Percentiles rank a stretch among this genome's conserved stretches.
Evolutionary conservation across 2,113 vertebrate genomes (phyloP).

Genomic region (Turdus rufiventris): DNA sequence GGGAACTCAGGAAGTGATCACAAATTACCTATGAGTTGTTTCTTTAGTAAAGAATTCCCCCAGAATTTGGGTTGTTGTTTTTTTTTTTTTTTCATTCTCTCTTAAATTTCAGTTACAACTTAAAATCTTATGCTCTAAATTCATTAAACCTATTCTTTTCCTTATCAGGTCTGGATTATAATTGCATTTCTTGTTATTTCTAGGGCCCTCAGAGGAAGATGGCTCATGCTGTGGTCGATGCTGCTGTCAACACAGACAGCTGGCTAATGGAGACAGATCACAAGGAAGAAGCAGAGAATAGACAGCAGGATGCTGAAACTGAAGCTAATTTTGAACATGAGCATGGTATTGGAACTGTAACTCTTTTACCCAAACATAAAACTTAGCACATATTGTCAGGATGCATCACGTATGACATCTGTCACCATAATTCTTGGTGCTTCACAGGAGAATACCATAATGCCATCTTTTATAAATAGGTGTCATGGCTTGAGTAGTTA

Average conservation of each 20-base stretch:
- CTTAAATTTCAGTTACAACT: not conserved
- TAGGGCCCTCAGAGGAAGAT: not conserved
- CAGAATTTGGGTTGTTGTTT: too few relatives aligned
- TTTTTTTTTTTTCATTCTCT: not conserved
- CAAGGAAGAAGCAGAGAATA: not conserved
- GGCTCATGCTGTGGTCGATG: not conserved
- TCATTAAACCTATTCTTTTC: not conserved
- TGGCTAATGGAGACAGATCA: not conserved
- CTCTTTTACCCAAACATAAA: not conserved
- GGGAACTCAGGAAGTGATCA: not conserved
- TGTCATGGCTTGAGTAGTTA: not conserved
- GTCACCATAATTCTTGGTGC: not conserved
- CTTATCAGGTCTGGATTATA: not conserved
- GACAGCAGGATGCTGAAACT: not conserved
- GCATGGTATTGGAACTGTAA: not conserved
- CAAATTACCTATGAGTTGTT: not conserved
- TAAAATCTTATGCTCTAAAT: not conserved
- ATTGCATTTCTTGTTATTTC: not conserved
- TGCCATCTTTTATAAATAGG: not conserved
- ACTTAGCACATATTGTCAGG: not conserved
- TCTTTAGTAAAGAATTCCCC: not conserved
- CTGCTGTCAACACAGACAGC: constrained; percentile 23
- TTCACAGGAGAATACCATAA: not conserved
- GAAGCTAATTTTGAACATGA: not conserved
- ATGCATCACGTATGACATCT: not conserved